Conservation (phyloP, 2,113 vertebrate genomes). For the Pelusios castaneus region DNA sequence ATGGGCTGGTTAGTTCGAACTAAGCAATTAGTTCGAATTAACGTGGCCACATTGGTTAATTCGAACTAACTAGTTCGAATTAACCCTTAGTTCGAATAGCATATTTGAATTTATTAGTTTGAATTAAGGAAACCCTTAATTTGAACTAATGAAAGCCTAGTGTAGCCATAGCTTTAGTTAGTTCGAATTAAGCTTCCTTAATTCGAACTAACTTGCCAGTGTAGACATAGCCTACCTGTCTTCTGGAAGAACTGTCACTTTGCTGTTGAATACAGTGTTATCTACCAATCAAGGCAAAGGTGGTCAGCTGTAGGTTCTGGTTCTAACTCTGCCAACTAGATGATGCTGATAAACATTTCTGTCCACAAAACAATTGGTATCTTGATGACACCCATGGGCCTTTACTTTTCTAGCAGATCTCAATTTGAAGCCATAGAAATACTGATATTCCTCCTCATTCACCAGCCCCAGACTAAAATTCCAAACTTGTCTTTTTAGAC, state of each 20-base stretch:
- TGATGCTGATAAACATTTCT: not conserved
- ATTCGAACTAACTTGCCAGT: no score
- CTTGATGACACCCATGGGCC: not conserved
- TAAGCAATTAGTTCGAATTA: no score
- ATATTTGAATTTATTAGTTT: no score
- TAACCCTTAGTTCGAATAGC: no score
- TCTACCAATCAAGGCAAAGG: not conserved
- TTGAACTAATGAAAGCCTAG: no score
- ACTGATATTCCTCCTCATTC: not conserved
- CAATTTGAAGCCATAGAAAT: not conserved
- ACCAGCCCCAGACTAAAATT: not conserved
- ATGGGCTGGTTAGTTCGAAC: no score
- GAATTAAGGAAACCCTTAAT: no score
- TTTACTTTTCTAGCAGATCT: not conserved
- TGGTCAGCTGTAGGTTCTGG: accelerated
- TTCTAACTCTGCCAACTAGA: not conserved
- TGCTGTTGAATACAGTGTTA: not conserved
- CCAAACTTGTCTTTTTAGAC: not conserved
- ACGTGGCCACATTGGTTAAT: no score
- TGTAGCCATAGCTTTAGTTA: no score
- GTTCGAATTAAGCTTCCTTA: no score
- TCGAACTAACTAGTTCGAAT: no score
- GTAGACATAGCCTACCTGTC: no score
- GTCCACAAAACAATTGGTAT: not conserved
- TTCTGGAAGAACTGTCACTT: not conserved